These are phyloP conservation scores for Drosophila nigromelanica DNA, from an alignment of 1,140 invertebrate genomes.

Conservation along the genomic window DNA sequence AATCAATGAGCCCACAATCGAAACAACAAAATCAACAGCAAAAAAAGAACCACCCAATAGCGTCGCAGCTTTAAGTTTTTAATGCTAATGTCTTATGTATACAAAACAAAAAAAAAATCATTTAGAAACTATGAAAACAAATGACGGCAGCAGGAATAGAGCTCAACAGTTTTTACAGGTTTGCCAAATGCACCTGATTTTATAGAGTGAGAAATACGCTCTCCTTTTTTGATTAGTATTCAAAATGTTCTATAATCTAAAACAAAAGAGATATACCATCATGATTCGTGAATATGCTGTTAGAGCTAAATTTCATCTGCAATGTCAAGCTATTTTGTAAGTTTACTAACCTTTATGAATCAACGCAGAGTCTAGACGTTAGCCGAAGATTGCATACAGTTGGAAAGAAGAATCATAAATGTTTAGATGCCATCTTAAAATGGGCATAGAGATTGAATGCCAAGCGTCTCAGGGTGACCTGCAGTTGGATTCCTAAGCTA, in stretches of 20 bases:
- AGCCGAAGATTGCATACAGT: conserved; percentile 1
- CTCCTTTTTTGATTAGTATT: neutral
- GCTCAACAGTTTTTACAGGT: conserved; percentile 38
- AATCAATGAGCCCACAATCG: conserved; percentile 65
- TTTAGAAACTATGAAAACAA: conserved; percentile 27
- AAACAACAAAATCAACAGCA: conserved; percentile 33
- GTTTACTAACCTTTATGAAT: conserved; percentile 30
- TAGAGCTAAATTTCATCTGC: conserved; percentile 23
- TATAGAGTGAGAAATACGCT: conserved; percentile 33
- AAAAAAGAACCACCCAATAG: conserved; percentile 52
- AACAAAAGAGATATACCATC: neutral
- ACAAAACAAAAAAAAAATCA: conserved; percentile 17
- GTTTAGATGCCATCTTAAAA: too few species aligned
- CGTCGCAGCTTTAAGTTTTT: conserved; percentile 56
- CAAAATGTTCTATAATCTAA: conserved; percentile 11
- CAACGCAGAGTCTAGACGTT: conserved; percentile 9
- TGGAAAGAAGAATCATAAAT: neutral
- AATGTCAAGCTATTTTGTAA: conserved; percentile 33
- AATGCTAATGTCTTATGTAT: conserved; percentile 37
- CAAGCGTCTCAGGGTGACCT: conserved; percentile 26
- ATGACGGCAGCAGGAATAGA: conserved; percentile 9
- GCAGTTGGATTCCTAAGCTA: conserved; percentile 44
- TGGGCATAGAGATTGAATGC: neutral
- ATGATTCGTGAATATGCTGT: conserved; percentile 7
- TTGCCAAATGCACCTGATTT: conserved; percentile 33